phyloP scores from a whole-genome alignment of 2,888 invertebrate genomes.

The Trachelus iudaicus region DNA sequence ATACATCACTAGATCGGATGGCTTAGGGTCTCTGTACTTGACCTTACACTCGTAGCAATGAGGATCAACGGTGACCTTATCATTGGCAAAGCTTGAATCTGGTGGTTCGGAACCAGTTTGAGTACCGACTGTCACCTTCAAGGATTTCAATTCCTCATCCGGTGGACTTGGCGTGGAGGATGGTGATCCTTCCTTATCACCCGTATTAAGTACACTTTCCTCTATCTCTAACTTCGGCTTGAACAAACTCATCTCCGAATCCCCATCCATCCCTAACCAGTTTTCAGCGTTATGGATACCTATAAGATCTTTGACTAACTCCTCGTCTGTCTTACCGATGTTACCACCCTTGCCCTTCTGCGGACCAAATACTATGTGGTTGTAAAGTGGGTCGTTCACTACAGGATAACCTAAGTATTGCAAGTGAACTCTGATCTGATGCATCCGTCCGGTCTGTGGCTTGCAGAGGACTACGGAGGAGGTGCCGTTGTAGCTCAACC shows the following conservation, averaged over 20 bases:
- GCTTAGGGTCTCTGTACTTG: constrained; percentile 90
- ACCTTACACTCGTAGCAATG: constrained; percentile 95
- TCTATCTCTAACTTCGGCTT: constrained; percentile 79
- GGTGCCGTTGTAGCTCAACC: constrained; percentile 87
- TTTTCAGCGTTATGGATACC: constrained; percentile 94
- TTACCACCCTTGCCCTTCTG: constrained; percentile 87
- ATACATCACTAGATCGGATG: constrained; percentile 94
- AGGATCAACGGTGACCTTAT: constrained; percentile 82
- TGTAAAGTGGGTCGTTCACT: constrained; percentile 97
- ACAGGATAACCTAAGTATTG: constrained; percentile 98
- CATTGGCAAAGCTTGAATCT: constrained; percentile 74
- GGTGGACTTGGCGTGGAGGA: constrained; percentile 67
- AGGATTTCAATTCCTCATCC: constrained; percentile 59
- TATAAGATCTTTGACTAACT: constrained; percentile 88
- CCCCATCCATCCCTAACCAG: constrained; percentile 92
- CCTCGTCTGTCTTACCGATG: constrained; percentile 89
- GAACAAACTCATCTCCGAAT: constrained; percentile 85
- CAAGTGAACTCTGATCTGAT: constrained; percentile 98
- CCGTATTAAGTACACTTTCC: constrained; percentile 69
- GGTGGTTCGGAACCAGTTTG: constrained; percentile 86
- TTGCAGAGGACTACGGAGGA: constrained; percentile 94
- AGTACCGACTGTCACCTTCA: constrained; percentile 83
- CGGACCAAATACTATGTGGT: constrained; percentile 95
- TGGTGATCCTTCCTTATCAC: constrained; percentile 73
- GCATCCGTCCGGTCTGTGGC: constrained; percentile 97